Percentiles rank a stretch among this genome's conserved stretches.
Evolutionary conservation across 1,140 invertebrate species (phyloP).

Genomic region (Drosophila paulistorum): DNA sequence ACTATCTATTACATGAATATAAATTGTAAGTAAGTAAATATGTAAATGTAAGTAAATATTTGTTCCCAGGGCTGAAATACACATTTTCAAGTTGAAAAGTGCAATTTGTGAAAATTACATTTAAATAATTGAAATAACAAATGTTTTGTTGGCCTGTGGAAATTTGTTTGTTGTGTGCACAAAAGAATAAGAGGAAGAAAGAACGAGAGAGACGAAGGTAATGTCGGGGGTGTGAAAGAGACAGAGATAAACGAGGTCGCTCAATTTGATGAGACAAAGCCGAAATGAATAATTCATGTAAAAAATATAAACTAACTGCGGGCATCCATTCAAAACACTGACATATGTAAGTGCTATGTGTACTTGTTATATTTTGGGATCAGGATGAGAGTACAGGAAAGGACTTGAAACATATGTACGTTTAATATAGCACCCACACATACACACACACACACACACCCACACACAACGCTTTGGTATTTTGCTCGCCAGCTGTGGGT

Average conservation of each 20-base stretch:
- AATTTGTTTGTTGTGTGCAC: constrained; percentile 56
- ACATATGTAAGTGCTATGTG: constrained; percentile 65
- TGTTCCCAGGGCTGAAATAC: constrained; percentile 2
- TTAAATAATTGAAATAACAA: constrained; percentile 78
- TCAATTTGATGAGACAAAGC: constrained; percentile 75
- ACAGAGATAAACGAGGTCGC: constrained; percentile 64
- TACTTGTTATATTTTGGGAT: constrained; percentile 59
- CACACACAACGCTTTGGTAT: constrained; percentile 50
- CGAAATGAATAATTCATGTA: constrained; percentile 70
- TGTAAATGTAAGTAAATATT: constrained; percentile 9
- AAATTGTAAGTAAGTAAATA: not conserved
- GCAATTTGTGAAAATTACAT: constrained; percentile 73
- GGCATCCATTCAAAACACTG: constrained; percentile 37
- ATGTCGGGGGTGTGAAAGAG: constrained; percentile 45
- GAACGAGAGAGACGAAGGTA: no score
- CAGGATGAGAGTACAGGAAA: not conserved
- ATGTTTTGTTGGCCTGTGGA: constrained; percentile 62
- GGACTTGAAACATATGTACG: constrained; percentile 69
- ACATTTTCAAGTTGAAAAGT: constrained; percentile 42
- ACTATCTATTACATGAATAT: constrained; percentile 11
- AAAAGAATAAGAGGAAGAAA: constrained; percentile 16
- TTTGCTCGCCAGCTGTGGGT: constrained; percentile 74
- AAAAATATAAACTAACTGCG: constrained; percentile 65
- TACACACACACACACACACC: constrained; percentile 27
- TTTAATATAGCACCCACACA: constrained; percentile 72